Evolutionary conservation across 2,888 invertebrate species (phyloP).

Genomic region (Camptogramma bilineatum): DNA sequence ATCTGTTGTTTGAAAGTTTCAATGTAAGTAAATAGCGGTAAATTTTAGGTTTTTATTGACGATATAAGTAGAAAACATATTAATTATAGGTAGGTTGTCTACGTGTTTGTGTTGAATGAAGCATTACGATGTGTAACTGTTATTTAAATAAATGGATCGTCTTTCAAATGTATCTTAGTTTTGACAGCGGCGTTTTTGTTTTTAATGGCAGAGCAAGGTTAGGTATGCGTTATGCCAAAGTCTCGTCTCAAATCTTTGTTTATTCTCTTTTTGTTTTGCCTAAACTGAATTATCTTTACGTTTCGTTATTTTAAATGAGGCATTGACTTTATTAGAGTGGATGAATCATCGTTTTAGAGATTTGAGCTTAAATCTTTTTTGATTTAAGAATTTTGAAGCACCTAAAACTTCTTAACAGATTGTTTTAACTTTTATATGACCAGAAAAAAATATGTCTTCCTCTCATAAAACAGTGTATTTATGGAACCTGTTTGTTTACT

Average conservation of each 20-base stretch:
- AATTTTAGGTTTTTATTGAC: slow-evolving; percentile 69
- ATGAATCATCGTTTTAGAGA: slow-evolving; percentile 28
- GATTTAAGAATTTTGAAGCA: background rate
- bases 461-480: too few relatives aligned
- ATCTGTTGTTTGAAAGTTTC: slow-evolving; percentile 76
- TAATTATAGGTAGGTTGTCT: slow-evolving; percentile 62
- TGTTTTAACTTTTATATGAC: background rate
- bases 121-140: slow-evolving; percentile 45
- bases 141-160: slow-evolving; percentile 51
- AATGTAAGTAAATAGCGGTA: slow-evolving; percentile 78
- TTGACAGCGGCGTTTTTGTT: slow-evolving; percentile 33
- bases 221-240: slow-evolving; percentile 42
- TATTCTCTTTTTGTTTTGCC: slow-evolving; percentile 43
- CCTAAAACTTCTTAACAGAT: background rate
- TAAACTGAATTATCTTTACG: slow-evolving; percentile 34
- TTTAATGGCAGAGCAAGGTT: slow-evolving; percentile 27
- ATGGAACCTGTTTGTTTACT: too few relatives aligned
- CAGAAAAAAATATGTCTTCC: too few relatives aligned
- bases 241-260: slow-evolving; percentile 38
- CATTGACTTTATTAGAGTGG: slow-evolving; percentile 31
- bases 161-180: slow-evolving; percentile 48
- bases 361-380: slow-evolving; percentile 18
- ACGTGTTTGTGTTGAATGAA: slow-evolving; percentile 61
- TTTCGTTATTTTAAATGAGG: slow-evolving; percentile 29
- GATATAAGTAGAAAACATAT: slow-evolving; percentile 75